phyloP scores from a whole-genome alignment of 2,888 invertebrate genomes.

The Rhamphomyia laevipes region DNA sequence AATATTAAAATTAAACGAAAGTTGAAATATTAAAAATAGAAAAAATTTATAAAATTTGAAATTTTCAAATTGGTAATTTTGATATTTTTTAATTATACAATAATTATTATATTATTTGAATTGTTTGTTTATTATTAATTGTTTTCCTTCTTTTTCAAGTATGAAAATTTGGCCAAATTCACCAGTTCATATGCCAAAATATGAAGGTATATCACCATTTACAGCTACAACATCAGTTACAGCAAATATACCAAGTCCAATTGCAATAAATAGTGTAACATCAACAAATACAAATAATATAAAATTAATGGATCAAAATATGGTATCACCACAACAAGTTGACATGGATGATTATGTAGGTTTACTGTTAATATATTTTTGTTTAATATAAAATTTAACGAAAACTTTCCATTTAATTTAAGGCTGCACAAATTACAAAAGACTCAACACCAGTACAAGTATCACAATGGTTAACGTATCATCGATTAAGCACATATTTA shows the following conservation, averaged over 20 bases:
- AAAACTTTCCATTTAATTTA: conserved; percentile 8
- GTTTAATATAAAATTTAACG: background rate
- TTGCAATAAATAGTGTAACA: conserved; percentile 37
- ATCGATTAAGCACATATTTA: conserved; percentile 66
- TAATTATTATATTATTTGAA: conserved; percentile 10
- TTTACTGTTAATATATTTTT: conserved; percentile 2
- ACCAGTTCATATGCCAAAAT: conserved; percentile 37
- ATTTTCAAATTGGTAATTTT: background rate
- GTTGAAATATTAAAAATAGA: background rate
- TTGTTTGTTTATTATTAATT: no score
- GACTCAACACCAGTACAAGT: conserved; percentile 62
- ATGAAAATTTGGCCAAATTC: conserved; percentile 38
- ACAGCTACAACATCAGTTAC: conserved; percentile 26
- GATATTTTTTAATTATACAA: background rate
- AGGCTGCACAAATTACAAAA: conserved; percentile 47
- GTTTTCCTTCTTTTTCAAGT: conserved; percentile 19
- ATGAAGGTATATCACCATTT: conserved; percentile 34
- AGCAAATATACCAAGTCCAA: conserved; percentile 25
- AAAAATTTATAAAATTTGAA: background rate
- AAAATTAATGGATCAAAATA: conserved; percentile 35
- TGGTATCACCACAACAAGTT: conserved; percentile 34
- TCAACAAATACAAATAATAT: conserved; percentile 36
- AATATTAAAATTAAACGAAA: background rate
- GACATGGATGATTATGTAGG: conserved; percentile 35
- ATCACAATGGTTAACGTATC: conserved; percentile 63